These are phyloP conservation scores for Andrena haemorrhoa DNA, from an alignment of 2,888 invertebrate genomes.

Conservation along the genomic window DNA sequence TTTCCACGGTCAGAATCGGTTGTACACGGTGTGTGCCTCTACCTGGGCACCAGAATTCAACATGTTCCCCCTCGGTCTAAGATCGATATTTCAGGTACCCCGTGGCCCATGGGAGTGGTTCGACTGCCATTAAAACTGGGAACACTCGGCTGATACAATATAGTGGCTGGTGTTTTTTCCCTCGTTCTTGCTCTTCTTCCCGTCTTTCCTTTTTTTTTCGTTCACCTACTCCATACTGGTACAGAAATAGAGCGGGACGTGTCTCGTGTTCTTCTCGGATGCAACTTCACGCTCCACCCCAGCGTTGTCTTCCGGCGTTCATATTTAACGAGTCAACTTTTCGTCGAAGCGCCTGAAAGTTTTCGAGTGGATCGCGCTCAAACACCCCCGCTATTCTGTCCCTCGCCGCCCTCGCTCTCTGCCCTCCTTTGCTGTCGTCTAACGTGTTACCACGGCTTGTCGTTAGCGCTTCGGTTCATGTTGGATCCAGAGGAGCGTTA, in stretches of 20 bases:
- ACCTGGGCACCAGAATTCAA: conserved; percentile 48
- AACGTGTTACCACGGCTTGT: conserved; percentile 46
- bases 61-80: conserved; percentile 21
- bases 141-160: conserved; percentile 33
- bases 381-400: not conserved
- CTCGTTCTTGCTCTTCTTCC: not conserved
- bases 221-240: not conserved
- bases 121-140: conserved; percentile 43
- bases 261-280: conserved; percentile 19
- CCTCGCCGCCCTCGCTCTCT: conserved; percentile 1
- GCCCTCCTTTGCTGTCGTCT: conserved; percentile 13
- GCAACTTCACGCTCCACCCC: conserved; percentile 14
- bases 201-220: not conserved
- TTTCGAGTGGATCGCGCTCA: conserved; percentile 56
- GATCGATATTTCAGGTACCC: conserved; percentile 52
- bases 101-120: conserved; percentile 33
- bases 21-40: conserved; percentile 42
- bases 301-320: conserved; percentile 50
- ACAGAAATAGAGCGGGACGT: conserved; percentile 31
- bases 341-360: conserved; percentile 61
- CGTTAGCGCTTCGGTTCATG: conserved; percentile 60
- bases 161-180: conserved; percentile 5
- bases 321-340: conserved; percentile 64
- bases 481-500: conserved; percentile 55
- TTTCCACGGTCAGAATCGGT: conserved; percentile 54